Evolutionary conservation across 2,113 vertebrate genomes (phyloP).

Genomic region (Hucho hucho): DNA sequence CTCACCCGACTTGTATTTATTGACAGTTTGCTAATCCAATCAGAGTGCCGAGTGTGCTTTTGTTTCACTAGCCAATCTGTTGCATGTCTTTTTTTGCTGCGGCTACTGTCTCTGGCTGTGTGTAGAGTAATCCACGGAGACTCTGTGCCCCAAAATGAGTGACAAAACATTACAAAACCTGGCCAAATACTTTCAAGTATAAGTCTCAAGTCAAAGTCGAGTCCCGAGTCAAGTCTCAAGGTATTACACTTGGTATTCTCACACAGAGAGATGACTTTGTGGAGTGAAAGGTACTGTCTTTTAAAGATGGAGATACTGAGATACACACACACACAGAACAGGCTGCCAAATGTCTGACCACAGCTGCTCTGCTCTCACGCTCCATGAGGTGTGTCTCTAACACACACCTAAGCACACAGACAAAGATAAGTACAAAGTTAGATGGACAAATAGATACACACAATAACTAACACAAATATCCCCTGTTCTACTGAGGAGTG

Average conservation of each 20-base stretch:
- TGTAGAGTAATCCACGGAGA: too few relatives aligned
- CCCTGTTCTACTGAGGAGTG: not conserved
- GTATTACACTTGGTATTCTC: not conserved
- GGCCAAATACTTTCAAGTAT: too few relatives aligned
- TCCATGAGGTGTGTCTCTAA: constrained; percentile 67
- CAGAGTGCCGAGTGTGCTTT: too few relatives aligned
- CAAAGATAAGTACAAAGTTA: not conserved
- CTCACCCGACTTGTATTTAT: too few relatives aligned
- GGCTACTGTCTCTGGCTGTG: too few relatives aligned
- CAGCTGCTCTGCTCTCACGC: constrained; percentile 76
- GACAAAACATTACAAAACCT: too few relatives aligned
- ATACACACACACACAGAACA: constrained; percentile 22
- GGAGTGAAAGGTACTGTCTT: constrained; percentile 66
- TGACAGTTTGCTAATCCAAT: too few relatives aligned
- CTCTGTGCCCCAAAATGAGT: too few relatives aligned
- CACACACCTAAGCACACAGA: not conserved
- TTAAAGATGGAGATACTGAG: constrained; percentile 61
- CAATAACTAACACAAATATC: not conserved
- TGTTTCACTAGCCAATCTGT: too few relatives aligned
- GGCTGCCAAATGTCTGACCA: constrained; percentile 67
- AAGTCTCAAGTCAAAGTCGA: too few relatives aligned
- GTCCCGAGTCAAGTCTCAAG: too few relatives aligned
- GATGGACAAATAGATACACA: not conserved
- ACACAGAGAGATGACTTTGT: constrained; percentile 63
- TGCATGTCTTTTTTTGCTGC: too few relatives aligned